These are phyloP conservation scores for Narcine bancroftii DNA, from an alignment of 2,113 vertebrate genomes.

Conservation along the genomic window DNA sequence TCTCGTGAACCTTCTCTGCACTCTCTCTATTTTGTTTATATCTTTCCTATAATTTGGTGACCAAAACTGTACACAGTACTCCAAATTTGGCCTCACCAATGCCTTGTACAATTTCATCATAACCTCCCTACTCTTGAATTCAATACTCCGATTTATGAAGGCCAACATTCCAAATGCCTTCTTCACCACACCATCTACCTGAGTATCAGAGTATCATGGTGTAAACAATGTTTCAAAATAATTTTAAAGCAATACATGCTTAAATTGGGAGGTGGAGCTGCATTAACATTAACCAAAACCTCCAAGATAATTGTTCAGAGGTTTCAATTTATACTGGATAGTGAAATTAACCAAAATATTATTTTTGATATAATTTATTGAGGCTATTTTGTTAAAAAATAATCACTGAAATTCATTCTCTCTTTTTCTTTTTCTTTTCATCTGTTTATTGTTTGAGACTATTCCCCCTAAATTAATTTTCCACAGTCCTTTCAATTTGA, in stretches of 20 bases:
- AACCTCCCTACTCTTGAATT: no score
- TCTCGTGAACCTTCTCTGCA: no score
- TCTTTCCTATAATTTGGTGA: no score
- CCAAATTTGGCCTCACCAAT: no score
- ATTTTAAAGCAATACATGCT: not conserved
- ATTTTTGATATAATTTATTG: not conserved
- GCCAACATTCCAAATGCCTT: no score
- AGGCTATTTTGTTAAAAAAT: not conserved
- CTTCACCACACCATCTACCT: no score
- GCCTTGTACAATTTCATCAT: no score
- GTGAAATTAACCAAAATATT: not conserved
- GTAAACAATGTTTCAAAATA: not conserved
- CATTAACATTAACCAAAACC: not conserved
- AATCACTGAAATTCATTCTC: not conserved
- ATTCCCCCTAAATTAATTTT: not conserved
- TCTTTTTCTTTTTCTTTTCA: not conserved
- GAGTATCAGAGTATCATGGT: no score
- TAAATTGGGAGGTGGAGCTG: not conserved
- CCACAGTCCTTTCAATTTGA: not conserved
- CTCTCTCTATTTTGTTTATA: no score
- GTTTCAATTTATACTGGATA: not conserved
- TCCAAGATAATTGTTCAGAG: not conserved
- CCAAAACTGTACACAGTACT: no score
- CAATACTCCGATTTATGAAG: no score
- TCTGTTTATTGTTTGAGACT: not conserved